phyloP scores from a whole-genome alignment of 1,140 invertebrate species.

The Penaeus vannamei region DNA sequence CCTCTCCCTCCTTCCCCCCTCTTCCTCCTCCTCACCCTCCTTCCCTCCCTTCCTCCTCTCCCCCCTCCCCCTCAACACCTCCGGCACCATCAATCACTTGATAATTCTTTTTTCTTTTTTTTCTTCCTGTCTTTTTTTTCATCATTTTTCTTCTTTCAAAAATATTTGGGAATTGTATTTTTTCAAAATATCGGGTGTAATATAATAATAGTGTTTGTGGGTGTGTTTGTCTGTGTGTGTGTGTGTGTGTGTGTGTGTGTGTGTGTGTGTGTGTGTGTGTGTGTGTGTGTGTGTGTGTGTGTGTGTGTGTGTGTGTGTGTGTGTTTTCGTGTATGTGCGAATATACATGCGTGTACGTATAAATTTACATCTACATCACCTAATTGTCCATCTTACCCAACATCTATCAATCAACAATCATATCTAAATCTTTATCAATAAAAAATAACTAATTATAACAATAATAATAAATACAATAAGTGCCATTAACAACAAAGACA shows the following conservation, averaged over 20 bases:
- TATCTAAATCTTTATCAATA: too few relatives aligned
- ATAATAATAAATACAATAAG: too few relatives aligned
- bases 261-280: constrained; percentile 15
- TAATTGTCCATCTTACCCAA: too few relatives aligned
- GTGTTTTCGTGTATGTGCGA: neutral
- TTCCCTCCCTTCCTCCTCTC: neutral
- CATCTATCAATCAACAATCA: neutral
- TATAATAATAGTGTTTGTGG: neutral
- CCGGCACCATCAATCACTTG: too few relatives aligned
- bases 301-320: neutral
- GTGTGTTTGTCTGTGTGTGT: neutral
- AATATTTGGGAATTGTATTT: too few relatives aligned
- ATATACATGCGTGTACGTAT: neutral
- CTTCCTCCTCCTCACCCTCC: neutral
- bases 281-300: constrained; percentile 2
- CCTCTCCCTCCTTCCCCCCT: too few relatives aligned
- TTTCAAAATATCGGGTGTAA: too few relatives aligned
- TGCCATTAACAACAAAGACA: too few relatives aligned
- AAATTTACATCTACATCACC: neutral
- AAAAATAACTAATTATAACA: too few relatives aligned
- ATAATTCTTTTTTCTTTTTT: too few relatives aligned
- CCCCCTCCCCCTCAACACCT: too few relatives aligned
- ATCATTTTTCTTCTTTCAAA: neutral
- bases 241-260: constrained; percentile 13
- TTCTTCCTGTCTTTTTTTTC: neutral